A percentile compares a stretch with the other conserved stretches of the same genome.
These are phyloP conservation scores for Pangasius krempfi DNA, from an alignment of 2,797 vertebrate genomes.

Conservation along the genomic window DNA sequence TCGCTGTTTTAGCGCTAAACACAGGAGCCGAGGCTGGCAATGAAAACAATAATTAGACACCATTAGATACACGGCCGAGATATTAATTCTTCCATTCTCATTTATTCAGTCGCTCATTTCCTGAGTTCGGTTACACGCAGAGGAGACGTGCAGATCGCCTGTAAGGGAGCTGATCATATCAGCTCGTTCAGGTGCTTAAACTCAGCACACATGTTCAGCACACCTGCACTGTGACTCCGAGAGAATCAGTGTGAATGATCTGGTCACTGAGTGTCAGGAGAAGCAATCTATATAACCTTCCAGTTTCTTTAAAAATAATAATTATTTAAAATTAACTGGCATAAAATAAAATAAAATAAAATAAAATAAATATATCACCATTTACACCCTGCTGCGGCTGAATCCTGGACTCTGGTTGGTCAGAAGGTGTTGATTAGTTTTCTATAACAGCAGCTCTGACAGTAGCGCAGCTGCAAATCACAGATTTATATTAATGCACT, in stretches of 20 bases:
- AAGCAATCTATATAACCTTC: no score
- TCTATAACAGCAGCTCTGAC: background rate
- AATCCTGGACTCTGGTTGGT: background rate
- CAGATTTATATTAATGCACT: background rate
- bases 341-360: no score
- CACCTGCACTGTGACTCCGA: background rate
- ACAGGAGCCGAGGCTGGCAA: slow-evolving; percentile 85
- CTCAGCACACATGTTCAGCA: background rate
- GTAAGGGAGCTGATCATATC: no score
- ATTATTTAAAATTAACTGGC: no score
- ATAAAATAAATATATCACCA: background rate
- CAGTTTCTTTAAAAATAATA: no score
- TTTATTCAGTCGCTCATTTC: background rate
- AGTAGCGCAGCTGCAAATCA: background rate
- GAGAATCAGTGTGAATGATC: no score
- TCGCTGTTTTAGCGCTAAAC: slow-evolving; percentile 82
- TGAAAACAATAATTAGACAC: slow-evolving; percentile 15
- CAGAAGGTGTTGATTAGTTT: background rate
- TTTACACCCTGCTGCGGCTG: background rate
- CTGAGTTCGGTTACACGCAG: background rate
- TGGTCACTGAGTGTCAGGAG: no score
- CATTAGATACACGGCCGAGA: background rate
- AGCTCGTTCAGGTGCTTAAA: no score
- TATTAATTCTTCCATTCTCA: background rate
- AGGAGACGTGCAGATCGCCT: no score